Evolutionary conservation across 1,140 invertebrate genomes (phyloP).

Genomic region (Cepaea nemoralis): DNA sequence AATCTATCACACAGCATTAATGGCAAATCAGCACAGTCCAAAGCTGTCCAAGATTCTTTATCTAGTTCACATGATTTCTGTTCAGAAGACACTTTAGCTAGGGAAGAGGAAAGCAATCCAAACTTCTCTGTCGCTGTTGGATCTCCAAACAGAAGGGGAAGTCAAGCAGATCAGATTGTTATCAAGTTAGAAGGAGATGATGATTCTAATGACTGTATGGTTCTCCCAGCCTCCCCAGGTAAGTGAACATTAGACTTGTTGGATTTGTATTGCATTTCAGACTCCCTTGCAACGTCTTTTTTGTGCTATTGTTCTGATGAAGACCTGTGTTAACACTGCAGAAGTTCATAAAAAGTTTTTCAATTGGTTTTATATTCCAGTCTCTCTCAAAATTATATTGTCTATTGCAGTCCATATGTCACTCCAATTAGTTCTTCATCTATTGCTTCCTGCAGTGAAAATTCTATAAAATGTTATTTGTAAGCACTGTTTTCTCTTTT

Average conservation of each 20-base stretch:
- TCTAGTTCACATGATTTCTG: background rate
- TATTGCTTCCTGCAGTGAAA: no score
- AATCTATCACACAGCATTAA: background rate
- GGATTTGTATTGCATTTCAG: no score
- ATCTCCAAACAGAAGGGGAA: background rate
- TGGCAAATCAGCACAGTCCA: background rate
- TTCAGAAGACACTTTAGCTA: background rate
- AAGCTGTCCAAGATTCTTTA: background rate
- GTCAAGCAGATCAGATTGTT: slow-evolving; percentile 21
- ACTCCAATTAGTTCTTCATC: no score
- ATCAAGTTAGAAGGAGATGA: slow-evolving; percentile 38
- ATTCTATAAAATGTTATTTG: no score
- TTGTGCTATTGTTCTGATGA: no score
- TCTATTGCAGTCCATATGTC: no score
- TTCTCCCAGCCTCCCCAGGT: slow-evolving; percentile 35
- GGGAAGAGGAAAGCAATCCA: background rate
- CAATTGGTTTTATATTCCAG: no score
- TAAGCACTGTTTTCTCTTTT: no score
- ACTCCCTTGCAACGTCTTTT: no score
- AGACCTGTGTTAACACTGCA: no score
- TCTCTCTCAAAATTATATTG: no score
- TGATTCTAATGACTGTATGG: slow-evolving; percentile 37
- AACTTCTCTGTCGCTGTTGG: slow-evolving; percentile 16
- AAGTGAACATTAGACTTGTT: slow-evolving; percentile 18
- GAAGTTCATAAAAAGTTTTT: no score